Conservation (phyloP, 2,888 invertebrate genomes). For the Chloromyia formosa region DNA sequence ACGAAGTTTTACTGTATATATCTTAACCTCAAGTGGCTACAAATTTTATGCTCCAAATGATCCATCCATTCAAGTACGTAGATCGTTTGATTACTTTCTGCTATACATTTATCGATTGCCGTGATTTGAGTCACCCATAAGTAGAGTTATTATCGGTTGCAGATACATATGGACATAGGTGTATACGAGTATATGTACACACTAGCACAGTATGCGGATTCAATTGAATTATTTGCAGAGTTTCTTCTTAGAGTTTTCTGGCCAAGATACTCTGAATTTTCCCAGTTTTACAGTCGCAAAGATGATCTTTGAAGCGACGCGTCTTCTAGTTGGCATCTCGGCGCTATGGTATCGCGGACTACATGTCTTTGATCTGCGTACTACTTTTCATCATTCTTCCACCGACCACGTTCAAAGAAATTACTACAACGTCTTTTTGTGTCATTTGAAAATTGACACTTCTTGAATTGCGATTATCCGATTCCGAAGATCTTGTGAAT, state of each 20-base stretch:
- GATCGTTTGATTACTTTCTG: not conserved
- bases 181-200: not conserved
- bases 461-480: too few species aligned
- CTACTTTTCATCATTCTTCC: too few species aligned
- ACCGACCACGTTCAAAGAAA: too few species aligned
- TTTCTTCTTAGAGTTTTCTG: not conserved
- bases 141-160: constrained; percentile 8
- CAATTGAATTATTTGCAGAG: constrained; percentile 32
- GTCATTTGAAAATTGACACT: too few species aligned
- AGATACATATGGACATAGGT: not conserved
- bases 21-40: constrained; percentile 27
- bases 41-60: not conserved
- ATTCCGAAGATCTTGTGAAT: too few species aligned
- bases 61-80: constrained; percentile 3
- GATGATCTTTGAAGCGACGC: constrained; percentile 8
- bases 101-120: not conserved
- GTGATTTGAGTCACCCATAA: constrained; percentile 16
- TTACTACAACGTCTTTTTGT: too few species aligned
- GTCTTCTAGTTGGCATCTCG: constrained; percentile 10
- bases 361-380: too few species aligned
- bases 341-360: not conserved
- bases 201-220: not conserved
- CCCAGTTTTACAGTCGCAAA: constrained; percentile 23
- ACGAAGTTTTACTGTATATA: too few species aligned
- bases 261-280: constrained; percentile 14